phyloP scores from a whole-genome alignment of 2,888 invertebrate genomes.

The Eupithecia dodoneata region DNA sequence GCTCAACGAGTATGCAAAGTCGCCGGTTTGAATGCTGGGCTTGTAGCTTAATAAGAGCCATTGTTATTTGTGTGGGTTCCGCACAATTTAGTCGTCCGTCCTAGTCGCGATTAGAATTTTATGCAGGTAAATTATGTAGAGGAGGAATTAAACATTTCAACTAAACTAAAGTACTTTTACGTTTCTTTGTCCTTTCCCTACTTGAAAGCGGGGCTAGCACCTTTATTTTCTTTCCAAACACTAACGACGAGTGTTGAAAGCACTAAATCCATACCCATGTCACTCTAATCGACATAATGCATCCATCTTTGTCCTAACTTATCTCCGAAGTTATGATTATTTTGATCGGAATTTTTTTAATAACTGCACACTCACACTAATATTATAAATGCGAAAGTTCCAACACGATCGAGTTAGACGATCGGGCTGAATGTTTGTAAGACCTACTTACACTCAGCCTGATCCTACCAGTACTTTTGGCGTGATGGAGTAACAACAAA shows the following conservation, averaged over 20 bases:
- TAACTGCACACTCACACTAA: neutral
- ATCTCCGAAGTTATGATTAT: neutral
- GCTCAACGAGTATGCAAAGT: conserved; percentile 37
- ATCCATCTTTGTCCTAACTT: neutral
- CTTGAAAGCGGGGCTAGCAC: neutral
- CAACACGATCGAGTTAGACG: no score
- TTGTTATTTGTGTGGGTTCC: conserved; percentile 40
- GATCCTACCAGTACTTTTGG: no score
- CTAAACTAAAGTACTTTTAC: neutral
- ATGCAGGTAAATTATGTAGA: conserved; percentile 20
- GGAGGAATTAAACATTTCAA: neutral
- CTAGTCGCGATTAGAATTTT: conserved; percentile 34
- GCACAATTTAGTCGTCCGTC: conserved; percentile 39
- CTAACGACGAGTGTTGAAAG: neutral
- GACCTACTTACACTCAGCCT: no score
- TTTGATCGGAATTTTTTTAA: neutral
- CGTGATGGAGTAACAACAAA: no score
- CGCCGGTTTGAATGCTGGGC: conserved; percentile 36
- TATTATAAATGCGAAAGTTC: neutral
- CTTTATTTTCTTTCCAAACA: neutral
- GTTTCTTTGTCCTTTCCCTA: neutral
- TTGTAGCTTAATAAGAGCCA: conserved; percentile 40
- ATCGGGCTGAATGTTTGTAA: no score
- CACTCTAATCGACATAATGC: neutral
- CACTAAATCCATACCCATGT: neutral